Base-by-base conservation (phyloP, 53 echinoderm and acorn worm genomes). In the Holothuria leucospilota region DNA sequence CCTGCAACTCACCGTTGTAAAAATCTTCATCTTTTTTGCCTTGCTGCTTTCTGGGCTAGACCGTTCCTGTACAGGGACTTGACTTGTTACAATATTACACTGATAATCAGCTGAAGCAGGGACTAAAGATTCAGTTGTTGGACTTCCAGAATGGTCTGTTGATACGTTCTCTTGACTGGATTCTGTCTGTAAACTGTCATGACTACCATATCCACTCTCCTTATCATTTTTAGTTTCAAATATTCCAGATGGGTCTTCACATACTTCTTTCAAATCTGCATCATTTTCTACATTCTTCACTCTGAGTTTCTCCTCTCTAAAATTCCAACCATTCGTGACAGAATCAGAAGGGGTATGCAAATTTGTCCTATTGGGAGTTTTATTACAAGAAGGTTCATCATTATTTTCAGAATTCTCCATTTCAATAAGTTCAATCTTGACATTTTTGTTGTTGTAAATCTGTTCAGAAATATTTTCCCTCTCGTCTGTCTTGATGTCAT, bases 181-280 rank as follows among this genome's bases (percentile, higher is more conserved):
- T 26, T 80, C 80, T 20, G 29, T 61, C 21, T 51, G 80, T 53
- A 60, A 29, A 21, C 80, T 80, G 58, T 80, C 80, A 60, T 80
- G 80, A 38, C 80, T 80, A 25, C 80, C 80, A 14, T 80, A 68
- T 67, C 69, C 84, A 84, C 66, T 84, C 26, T 84, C 84, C 40
- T 68, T 84, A 20, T 68, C 84, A 67, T 20, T 67, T 20, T n/a
- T 30, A 24, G 24, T 66, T n/a, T 68, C 69, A 38, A 13, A 68
- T 30, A 15, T 38, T 68, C 18, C 68, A 14, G 38, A 23, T 16
- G n/a, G 14, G 68, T 68, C 38, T 29, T 30, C 68, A 30, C 14
- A 15, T 68, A 15, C 25, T 30, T 68, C 29, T 21, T 16, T 29
- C 68, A 68, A 1, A 68, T 5, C 38, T 68, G 8, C 1, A 21